These are phyloP conservation scores for Alces alces DNA, from an alignment of 2,113 vertebrate species.

Conservation along the genomic window DNA sequence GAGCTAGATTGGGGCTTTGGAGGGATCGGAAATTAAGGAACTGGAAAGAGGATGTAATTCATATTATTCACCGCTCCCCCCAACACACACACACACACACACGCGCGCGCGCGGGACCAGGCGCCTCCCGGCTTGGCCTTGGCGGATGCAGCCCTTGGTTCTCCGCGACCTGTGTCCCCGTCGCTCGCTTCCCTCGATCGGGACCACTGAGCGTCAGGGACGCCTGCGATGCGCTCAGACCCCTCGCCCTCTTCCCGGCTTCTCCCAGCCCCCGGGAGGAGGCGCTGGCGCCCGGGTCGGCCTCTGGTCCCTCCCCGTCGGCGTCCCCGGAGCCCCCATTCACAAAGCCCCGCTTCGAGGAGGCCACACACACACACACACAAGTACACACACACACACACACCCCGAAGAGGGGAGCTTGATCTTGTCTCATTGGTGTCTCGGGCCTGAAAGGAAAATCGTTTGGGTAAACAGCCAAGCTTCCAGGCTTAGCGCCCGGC, in stretches of 20 bases:
- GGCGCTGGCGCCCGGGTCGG: slow-evolving; percentile 59
- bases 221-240: background rate
- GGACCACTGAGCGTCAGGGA: background rate
- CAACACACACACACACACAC: background rate
- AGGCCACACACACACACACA: background rate
- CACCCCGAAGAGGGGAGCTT: slow-evolving; percentile 51
- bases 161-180: background rate
- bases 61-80: too few relatives aligned
- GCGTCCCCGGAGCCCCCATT: slow-evolving; percentile 1
- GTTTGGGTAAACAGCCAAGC: slow-evolving; percentile 73
- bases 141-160: background rate
- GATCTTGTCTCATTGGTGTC: slow-evolving; percentile 71
- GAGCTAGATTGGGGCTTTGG: background rate
- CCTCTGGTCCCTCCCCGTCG: background rate
- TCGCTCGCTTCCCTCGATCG: background rate
- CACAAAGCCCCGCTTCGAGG: slow-evolving; percentile 49
- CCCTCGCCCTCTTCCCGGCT: background rate
- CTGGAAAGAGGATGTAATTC: background rate
- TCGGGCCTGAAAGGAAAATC: slow-evolving; percentile 70
- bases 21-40: background rate
- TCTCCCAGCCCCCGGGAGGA: slow-evolving; percentile 58
- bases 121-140: background rate
- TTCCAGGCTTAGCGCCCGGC: slow-evolving; percentile 64
- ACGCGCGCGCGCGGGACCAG: fast-evolving
- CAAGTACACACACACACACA: background rate